These are phyloP conservation scores for Sciaenops ocellatus DNA, from an alignment of 2,797 vertebrate species.

Conservation along the genomic window DNA sequence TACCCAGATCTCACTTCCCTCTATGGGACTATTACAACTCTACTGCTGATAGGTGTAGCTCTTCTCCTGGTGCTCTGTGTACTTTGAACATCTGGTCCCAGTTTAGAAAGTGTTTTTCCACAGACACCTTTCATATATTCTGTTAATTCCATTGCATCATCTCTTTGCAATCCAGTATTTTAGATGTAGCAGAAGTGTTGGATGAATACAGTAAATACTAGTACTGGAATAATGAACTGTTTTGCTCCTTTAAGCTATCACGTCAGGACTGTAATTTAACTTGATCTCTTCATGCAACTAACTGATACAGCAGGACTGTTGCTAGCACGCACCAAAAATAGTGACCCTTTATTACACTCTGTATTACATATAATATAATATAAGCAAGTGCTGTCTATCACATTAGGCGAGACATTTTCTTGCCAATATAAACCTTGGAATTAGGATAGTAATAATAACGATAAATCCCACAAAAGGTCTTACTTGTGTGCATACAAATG, in stretches of 20 bases:
- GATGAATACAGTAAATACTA: not conserved
- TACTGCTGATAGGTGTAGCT: conserved; percentile 8
- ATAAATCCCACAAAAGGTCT: conserved; percentile 6
- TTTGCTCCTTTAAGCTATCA: not conserved
- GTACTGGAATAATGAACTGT: not conserved
- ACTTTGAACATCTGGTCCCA: conserved; percentile 17
- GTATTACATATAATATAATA: conserved; percentile 11
- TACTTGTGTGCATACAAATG: conserved; percentile 22
- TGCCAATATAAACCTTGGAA: not conserved
- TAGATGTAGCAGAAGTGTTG: not conserved
- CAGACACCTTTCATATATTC: not conserved
- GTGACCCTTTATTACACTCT: not conserved
- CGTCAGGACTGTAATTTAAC: not conserved
- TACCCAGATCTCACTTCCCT: not conserved
- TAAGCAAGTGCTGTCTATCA: not conserved
- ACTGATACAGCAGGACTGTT: not conserved
- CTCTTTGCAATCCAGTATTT: not conserved
- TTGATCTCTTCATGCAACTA: not conserved
- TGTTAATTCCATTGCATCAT: conserved; percentile 2
- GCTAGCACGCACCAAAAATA: not conserved
- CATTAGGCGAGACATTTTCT: not conserved
- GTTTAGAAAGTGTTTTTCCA: conserved; percentile 23
- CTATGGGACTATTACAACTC: conserved; percentile 8
- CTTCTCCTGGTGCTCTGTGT: not conserved
- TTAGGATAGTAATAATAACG: conserved; percentile 1